These are phyloP conservation scores for Spodoptera littoralis DNA, from an alignment of 2,888 invertebrate species.

Conservation along the genomic window DNA sequence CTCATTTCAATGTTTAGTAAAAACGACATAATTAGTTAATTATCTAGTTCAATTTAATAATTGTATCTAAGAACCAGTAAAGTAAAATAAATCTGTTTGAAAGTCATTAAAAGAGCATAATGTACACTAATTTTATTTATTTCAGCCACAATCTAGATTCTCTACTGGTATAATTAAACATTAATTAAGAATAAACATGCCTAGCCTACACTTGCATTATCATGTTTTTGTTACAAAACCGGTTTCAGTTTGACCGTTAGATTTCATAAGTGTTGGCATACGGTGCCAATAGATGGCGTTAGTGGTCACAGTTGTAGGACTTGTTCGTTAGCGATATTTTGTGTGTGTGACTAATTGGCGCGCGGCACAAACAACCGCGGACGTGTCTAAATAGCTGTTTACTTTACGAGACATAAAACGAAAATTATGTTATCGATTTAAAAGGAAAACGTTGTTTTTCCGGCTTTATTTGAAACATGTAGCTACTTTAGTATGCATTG, in stretches of 20 bases:
- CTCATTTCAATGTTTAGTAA: too few species aligned
- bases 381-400: constrained; percentile 54
- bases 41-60: too few species aligned
- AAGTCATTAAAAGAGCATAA: constrained; percentile 20
- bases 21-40: too few species aligned
- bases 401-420: constrained; percentile 39
- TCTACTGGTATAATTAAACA: constrained; percentile 21
- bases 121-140: constrained; percentile 24
- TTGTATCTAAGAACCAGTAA: too few species aligned
- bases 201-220: constrained; percentile 7
- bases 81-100: constrained; percentile 13
- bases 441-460: constrained; percentile 12
- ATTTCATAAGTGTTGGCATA: constrained; percentile 29
- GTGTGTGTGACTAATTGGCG: constrained; percentile 54
- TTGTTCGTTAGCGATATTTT: constrained; percentile 23
- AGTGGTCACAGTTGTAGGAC: constrained; percentile 50
- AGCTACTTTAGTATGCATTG: too few species aligned
- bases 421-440: constrained; percentile 30
- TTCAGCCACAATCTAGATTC: constrained; percentile 15
- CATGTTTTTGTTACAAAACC: constrained; percentile 24
- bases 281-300: constrained; percentile 67
- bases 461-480: neutral
- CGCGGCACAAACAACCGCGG: constrained; percentile 43
- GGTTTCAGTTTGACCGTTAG: constrained; percentile 44
- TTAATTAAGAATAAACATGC: constrained; percentile 32